phyloP scores from a whole-genome alignment of 2,888 invertebrate species.

The Lithosia quadra region DNA sequence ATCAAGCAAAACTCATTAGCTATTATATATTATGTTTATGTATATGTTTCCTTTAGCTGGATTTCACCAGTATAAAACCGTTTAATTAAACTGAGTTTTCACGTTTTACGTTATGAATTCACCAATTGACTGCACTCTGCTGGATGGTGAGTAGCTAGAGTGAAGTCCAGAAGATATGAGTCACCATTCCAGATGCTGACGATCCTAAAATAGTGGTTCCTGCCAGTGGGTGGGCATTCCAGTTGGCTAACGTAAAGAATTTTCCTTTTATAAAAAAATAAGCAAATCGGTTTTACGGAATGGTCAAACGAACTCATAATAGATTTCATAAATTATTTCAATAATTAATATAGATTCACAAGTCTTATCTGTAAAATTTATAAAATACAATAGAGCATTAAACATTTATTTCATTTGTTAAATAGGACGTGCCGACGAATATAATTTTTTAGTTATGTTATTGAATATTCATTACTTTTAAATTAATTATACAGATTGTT shows the following conservation, averaged over 20 bases:
- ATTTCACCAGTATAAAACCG: background rate
- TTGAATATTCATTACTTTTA: conserved; percentile 2
- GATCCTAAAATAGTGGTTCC: background rate
- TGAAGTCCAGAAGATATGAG: no score
- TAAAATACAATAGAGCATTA: conserved; percentile 1
- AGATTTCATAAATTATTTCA: no score
- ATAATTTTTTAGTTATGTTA: conserved; percentile 17
- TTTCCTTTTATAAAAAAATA: background rate
- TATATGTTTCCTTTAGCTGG: background rate
- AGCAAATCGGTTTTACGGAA: background rate
- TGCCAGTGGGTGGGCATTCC: no score
- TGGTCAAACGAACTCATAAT: background rate
- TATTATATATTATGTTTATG: background rate
- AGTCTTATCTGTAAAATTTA: background rate
- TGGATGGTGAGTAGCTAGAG: no score
- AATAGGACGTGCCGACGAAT: conserved; percentile 12
- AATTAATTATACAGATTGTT: conserved; percentile 19
- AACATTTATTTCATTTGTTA: conserved; percentile 4
- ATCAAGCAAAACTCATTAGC: background rate
- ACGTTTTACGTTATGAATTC: background rate
- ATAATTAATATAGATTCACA: no score
- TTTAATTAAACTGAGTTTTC: background rate
- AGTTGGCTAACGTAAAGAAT: no score
- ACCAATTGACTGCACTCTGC: background rate
- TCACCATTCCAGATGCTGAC: no score